Evolutionary conservation across 2,797 vertebrate genomes (phyloP).

Genomic region (Cetoscarus ocellatus): DNA sequence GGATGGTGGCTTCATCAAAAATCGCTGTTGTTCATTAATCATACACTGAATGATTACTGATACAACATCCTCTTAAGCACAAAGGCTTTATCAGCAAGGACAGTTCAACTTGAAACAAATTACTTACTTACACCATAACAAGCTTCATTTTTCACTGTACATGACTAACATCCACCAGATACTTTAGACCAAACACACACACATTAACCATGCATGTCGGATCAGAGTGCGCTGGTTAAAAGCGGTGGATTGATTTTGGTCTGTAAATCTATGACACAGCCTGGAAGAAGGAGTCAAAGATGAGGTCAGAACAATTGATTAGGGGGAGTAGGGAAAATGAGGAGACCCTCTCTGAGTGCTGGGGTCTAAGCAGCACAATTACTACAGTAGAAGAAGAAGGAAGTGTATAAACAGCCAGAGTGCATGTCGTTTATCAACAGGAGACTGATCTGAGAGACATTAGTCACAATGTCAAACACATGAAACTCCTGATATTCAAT

Average conservation of each 20-base stretch:
- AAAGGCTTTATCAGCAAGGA: slow-evolving; percentile 54
- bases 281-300: slow-evolving; percentile 67
- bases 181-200: slow-evolving; percentile 8
- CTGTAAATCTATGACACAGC: slow-evolving; percentile 74
- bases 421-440: slow-evolving; percentile 33
- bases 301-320: slow-evolving; percentile 79
- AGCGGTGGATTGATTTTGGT: slow-evolving; percentile 78
- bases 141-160: slow-evolving; percentile 64
- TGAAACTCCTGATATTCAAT: too few relatives aligned
- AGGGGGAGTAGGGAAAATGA: slow-evolving; percentile 73
- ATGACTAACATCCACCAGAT: slow-evolving; percentile 52
- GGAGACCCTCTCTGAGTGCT: slow-evolving; percentile 50
- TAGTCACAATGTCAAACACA: too few relatives aligned
- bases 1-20: slow-evolving; percentile 40
- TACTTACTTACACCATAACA: slow-evolving; percentile 56
- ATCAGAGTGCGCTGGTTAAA: slow-evolving; percentile 78
- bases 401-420: slow-evolving; percentile 23
- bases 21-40: slow-evolving; percentile 41
- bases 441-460: slow-evolving; percentile 32
- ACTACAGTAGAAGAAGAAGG: slow-evolving; percentile 44
- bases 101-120: slow-evolving; percentile 63
- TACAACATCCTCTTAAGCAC: slow-evolving; percentile 25
- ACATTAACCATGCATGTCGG: slow-evolving; percentile 32
- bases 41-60: slow-evolving; percentile 28
- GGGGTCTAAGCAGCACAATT: slow-evolving; percentile 48